Evolutionary conservation across 2,113 vertebrate genomes (phyloP), one percentile per base, ranked within the genome.

Genomic region (Crotalus viridis): DNA sequence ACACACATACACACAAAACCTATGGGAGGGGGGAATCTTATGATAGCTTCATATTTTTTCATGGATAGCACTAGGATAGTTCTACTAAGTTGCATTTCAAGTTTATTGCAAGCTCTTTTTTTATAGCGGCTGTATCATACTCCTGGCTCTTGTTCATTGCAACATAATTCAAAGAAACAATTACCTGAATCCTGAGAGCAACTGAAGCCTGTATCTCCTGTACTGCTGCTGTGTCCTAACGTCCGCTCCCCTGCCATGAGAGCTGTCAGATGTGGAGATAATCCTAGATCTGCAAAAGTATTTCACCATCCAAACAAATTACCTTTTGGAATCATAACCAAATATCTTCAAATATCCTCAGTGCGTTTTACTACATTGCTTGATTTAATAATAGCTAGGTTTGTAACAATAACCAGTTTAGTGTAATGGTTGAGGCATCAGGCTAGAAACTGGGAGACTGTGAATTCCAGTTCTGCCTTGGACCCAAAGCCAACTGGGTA

Each of bases 121-220:
- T 39, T 89, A 43, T 55, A 39, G 52, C 0, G 10, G 10, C 54
- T 33, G 9, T 10, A 22, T 56, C 54, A 56, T 33, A 39, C 4
- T 57, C 3, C n/a, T 33, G 52, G 52, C 28, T 55, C 52, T 43
- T 57, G 88, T 39, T 39, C 88, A 13, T 10, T 51, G 28, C 3
- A 8, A 28, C 26, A 9, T 17, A 51, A 51, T 28, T 13, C 33
- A 87, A 24, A 61, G 17, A 33, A 87, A 10, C 93, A 48, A 92
- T 97, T 97, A 99, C 99, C 98, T 91, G 99, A 99, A 96, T 99
- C 99, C 96, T 99, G 99, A 39, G 99, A 99, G 96, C 98, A 99
- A 97, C 99, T 99, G 98, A 99, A 99, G 93, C 98, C 99, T 0
- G 99, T 99, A 92, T 99, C 99, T 90, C 98, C 99, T 0, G 99